phyloP scores from a whole-genome alignment of 2,888 invertebrate genomes.

The Nebria brevicollis region DNA sequence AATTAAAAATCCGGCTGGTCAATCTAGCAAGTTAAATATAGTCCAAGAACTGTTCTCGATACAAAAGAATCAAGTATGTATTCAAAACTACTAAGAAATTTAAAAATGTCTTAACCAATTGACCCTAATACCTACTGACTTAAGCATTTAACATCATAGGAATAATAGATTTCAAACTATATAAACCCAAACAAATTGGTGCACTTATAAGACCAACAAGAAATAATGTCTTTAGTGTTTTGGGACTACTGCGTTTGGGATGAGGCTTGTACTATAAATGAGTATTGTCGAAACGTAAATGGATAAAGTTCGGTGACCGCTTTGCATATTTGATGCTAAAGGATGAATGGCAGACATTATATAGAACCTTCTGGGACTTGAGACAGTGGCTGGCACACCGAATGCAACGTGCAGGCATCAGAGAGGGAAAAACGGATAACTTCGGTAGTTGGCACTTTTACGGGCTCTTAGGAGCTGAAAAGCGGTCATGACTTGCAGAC shows the following conservation, averaged over 20 bases:
- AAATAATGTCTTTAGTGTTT: not conserved
- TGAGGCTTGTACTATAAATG: not conserved
- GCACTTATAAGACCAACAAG: not conserved
- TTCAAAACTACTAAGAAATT: no score
- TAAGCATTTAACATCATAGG: no score
- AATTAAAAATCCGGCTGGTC: no score
- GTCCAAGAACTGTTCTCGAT: no score
- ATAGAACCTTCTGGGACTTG: not conserved
- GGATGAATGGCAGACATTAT: slow-evolving; percentile 1
- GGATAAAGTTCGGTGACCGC: not conserved
- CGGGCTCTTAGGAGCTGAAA: not conserved
- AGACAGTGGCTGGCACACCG: not conserved
- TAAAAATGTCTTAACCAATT: no score
- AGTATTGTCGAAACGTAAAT: not conserved
- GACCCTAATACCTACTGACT: no score
- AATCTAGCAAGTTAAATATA: no score
- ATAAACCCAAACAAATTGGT: not conserved
- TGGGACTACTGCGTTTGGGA: not conserved
- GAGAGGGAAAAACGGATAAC: not conserved
- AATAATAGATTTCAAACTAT: not conserved
- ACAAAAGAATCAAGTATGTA: no score
- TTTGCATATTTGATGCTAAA: not conserved
- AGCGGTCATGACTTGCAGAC: not conserved
- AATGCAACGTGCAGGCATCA: not conserved
- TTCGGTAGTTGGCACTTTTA: not conserved